phyloP scores from a whole-genome alignment of 2,888 invertebrate genomes.

The Syrphus vitripennis region DNA sequence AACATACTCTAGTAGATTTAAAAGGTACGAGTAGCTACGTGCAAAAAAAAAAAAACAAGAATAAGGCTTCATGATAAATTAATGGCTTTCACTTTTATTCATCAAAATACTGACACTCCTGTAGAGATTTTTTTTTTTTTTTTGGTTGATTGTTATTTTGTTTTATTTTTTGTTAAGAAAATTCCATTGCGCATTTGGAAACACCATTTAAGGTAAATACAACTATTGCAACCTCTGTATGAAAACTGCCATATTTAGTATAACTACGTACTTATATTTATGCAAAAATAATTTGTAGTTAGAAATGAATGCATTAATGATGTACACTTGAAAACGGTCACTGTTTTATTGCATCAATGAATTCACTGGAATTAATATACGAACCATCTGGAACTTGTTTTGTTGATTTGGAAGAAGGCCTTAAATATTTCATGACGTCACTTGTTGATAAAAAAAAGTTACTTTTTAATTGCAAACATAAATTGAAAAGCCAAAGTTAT shows the following conservation, averaged over 20 bases:
- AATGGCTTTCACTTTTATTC: slow-evolving; percentile 64
- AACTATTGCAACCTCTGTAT: background rate
- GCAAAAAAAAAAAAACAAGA: no score
- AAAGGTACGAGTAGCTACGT: no score
- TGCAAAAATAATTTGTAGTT: slow-evolving; percentile 28
- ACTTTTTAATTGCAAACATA: no score
- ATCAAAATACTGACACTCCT: background rate
- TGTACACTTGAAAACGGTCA: background rate
- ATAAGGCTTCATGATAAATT: slow-evolving; percentile 16
- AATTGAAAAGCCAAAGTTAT: no score
- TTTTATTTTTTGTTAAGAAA: background rate
- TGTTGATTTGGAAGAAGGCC: no score
- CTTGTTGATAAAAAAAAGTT: no score
- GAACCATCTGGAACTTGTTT: slow-evolving; percentile 7
- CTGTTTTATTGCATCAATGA: slow-evolving; percentile 20
- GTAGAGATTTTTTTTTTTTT: background rate
- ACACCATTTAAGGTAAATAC: slow-evolving; percentile 47
- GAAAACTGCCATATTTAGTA: slow-evolving; percentile 1
- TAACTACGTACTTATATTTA: slow-evolving; percentile 29
- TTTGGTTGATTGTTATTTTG: background rate
- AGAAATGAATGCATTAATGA: background rate
- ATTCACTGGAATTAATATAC: slow-evolving; percentile 44
- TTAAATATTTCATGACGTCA: no score
- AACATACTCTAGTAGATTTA: background rate
- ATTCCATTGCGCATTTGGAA: slow-evolving; percentile 47